Evolutionary conservation across 1,140 invertebrate species (phyloP).

Genomic region (Zaprionus davidi): DNA sequence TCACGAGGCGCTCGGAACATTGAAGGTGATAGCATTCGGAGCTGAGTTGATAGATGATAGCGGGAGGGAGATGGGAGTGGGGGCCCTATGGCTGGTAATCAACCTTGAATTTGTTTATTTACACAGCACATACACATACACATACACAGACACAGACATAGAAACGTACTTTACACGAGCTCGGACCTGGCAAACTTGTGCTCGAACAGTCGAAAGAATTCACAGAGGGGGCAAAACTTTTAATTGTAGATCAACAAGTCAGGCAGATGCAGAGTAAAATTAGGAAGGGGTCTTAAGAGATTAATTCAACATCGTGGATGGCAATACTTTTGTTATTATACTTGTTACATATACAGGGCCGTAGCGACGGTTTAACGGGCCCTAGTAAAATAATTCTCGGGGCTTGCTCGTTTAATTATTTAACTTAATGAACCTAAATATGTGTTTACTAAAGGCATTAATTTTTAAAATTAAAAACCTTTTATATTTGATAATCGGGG

Average conservation of each 20-base stretch:
- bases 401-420: too few species aligned
- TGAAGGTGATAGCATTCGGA: conserved; percentile 50
- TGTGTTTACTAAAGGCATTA: too few species aligned
- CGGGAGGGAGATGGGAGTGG: background rate
- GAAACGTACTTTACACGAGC: conserved; percentile 13
- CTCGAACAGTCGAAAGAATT: conserved; percentile 34
- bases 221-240: conserved; percentile 5
- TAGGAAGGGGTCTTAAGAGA: background rate
- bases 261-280: background rate
- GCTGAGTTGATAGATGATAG: conserved; percentile 34
- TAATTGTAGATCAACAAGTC: conserved; percentile 22
- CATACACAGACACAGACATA: conserved; percentile 50
- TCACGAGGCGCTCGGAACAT: conserved; percentile 45
- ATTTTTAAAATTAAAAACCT: too few species aligned
- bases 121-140: conserved; percentile 44
- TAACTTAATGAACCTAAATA: too few species aligned
- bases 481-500: too few species aligned
- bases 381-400: too few species aligned
- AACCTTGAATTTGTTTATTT: conserved; percentile 79
- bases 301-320: background rate
- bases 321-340: background rate
- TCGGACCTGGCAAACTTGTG: conserved; percentile 35
- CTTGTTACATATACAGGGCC: too few species aligned
- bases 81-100: conserved; percentile 63
- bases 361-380: too few species aligned